These are phyloP conservation scores for Copidosoma floridanum DNA, from an alignment of 1,140 invertebrate species.

Conservation along the genomic window DNA sequence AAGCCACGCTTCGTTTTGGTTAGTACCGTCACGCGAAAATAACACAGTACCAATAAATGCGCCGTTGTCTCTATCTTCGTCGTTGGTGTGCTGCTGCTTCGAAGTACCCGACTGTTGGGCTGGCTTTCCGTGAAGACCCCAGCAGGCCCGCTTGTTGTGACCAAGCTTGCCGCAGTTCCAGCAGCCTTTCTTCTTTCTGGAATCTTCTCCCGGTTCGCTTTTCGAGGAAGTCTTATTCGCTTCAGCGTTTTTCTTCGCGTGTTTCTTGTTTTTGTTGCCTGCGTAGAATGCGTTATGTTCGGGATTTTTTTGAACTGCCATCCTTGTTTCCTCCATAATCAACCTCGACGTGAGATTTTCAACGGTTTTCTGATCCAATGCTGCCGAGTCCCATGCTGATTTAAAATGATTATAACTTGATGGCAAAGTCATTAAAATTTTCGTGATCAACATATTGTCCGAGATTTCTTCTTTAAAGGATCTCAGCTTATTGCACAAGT, in stretches of 20 bases:
- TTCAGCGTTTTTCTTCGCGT: not conserved
- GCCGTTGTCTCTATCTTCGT: not conserved
- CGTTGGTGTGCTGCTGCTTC: not conserved
- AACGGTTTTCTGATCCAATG: not conserved
- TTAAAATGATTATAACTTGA: slow-evolving; percentile 32
- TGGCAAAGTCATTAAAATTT: slow-evolving; percentile 42
- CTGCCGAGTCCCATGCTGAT: slow-evolving; percentile 35
- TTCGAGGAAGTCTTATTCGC: not conserved
- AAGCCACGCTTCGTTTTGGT: slow-evolving; percentile 18
- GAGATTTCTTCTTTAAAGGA: slow-evolving; percentile 30
- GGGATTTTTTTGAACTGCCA: slow-evolving; percentile 4
- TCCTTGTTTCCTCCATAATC: slow-evolving; percentile 14
- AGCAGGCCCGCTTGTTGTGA: slow-evolving; percentile 17
- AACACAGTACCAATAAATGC: slow-evolving; percentile 8
- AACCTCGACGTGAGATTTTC: slow-evolving; percentile 4
- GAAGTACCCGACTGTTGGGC: too few relatives aligned
- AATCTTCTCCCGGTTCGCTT: not conserved
- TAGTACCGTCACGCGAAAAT: not conserved
- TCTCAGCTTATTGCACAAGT: slow-evolving; percentile 31
- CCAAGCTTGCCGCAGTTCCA: slow-evolving; percentile 9
- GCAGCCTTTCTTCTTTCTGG: slow-evolving; percentile 3
- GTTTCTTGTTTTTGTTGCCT: not conserved
- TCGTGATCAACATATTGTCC: slow-evolving; percentile 37
- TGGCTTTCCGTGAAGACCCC: not conserved
- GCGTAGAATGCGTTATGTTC: not conserved